Evolutionary conservation across 2,113 vertebrate genomes (phyloP).

Genomic region (Microcebus lehilahytsara): DNA sequence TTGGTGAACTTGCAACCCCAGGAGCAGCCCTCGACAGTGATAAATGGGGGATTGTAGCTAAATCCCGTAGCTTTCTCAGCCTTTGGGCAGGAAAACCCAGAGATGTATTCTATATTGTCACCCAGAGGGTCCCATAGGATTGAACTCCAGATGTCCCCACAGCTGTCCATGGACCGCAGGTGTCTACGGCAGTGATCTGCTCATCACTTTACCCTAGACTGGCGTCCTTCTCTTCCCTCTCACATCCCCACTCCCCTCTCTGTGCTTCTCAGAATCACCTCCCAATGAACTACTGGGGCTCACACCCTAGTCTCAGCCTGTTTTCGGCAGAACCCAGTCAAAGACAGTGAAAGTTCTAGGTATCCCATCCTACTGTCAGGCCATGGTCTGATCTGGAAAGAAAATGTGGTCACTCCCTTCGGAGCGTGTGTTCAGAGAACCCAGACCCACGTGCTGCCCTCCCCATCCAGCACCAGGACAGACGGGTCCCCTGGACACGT

Average conservation of each 20-base stretch:
- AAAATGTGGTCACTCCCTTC: neutral
- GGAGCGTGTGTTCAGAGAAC: neutral
- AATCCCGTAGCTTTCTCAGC: neutral
- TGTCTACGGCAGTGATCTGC: neutral
- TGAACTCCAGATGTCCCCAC: neutral
- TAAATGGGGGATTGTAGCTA: fast-evolving
- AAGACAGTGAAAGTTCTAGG: neutral
- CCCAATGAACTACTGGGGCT: neutral
- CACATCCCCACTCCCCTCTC: fast-evolving
- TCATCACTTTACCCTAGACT: fast-evolving
- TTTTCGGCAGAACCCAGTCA: neutral
- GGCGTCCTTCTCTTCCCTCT: neutral
- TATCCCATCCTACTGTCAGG: neutral
- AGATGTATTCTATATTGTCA: no score
- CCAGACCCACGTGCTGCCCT: neutral
- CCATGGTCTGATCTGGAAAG: neutral
- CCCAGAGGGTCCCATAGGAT: neutral
- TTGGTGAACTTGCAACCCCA: fast-evolving
- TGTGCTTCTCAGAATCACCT: neutral
- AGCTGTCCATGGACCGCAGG: no score
- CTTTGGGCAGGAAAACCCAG: neutral
- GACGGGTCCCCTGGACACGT: fast-evolving
- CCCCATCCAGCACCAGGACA: neutral
- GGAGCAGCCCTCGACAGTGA: neutral
- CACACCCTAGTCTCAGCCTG: neutral